phyloP scores from a whole-genome alignment of 53 echinoderm and acorn worm species.

The Crossaster papposus region DNA sequence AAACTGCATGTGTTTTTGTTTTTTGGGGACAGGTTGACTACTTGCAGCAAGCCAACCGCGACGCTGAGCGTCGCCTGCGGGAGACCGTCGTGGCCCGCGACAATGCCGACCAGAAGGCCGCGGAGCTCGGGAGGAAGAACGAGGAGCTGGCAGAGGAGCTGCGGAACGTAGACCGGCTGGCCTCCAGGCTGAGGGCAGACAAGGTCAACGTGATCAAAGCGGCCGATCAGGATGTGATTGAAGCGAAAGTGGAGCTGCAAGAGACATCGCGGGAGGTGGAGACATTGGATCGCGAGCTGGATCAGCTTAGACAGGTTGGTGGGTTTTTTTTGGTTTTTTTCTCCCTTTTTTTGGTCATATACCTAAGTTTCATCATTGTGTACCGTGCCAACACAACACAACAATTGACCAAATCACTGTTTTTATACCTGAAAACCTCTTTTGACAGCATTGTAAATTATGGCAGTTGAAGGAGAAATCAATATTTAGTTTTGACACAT shows the following conservation, averaged over 20 bases:
- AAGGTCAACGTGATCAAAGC: slow-evolving; percentile 73
- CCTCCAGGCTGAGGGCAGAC: slow-evolving; percentile 83
- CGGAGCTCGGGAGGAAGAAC: slow-evolving; percentile 79
- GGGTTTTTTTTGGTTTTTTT: no score
- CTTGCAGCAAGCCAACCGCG: slow-evolving; percentile 93
- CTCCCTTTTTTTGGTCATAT: no score
- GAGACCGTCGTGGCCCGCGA: slow-evolving; percentile 67
- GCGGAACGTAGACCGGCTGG: slow-evolving; percentile 86
- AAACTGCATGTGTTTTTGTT: background rate
- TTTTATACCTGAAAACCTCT: no score
- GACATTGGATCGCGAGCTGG: slow-evolving; percentile 74
- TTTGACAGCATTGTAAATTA: no score
- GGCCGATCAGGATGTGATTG: slow-evolving; percentile 84
- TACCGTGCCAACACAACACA: no score
- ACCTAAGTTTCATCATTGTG: no score
- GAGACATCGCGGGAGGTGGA: slow-evolving; percentile 80
- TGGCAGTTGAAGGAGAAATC: no score
- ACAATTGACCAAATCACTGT: no score
- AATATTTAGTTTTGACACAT: background rate
- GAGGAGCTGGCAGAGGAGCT: slow-evolving; percentile 85
- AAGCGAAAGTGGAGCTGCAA: slow-evolving; percentile 86
- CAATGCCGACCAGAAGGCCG: slow-evolving; percentile 62
- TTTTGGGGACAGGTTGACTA: slow-evolving; percentile 79
- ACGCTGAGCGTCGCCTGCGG: slow-evolving; percentile 80
- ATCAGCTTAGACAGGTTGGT: slow-evolving; percentile 91